Conservation (phyloP, 2,113 vertebrate genomes). For the Cyprinodon variegatus region DNA sequence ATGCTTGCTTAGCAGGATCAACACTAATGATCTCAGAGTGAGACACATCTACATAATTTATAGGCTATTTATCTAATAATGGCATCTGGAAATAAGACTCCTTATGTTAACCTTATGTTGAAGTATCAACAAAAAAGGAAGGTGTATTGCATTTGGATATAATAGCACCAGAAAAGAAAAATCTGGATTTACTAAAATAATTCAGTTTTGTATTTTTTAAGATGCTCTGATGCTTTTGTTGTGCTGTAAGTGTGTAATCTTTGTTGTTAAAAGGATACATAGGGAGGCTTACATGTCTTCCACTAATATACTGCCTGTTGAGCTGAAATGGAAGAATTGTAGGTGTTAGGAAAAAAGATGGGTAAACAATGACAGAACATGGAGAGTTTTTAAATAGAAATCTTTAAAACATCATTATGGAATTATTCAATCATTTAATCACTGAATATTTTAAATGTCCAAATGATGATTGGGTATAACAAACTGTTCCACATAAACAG, state of each 20-base stretch:
- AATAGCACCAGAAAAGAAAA: constrained; percentile 65
- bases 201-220: constrained; percentile 26
- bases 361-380: constrained; percentile 50
- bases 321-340: constrained; percentile 83
- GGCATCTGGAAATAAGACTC: constrained; percentile 67
- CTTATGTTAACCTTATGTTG: constrained; percentile 63
- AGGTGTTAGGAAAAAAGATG: constrained; percentile 73
- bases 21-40: constrained; percentile 66
- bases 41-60: constrained; percentile 71
- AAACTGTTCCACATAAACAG: neutral
- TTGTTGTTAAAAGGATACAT: constrained; percentile 71
- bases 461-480: neutral
- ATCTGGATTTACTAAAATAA: constrained; percentile 24
- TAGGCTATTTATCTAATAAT: constrained; percentile 74
- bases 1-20: constrained; percentile 57
- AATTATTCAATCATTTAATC: constrained; percentile 2
- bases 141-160: constrained; percentile 79
- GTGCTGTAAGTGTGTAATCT: constrained; percentile 78
- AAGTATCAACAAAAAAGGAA: constrained; percentile 65
- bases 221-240: constrained; percentile 66
- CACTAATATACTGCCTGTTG: constrained; percentile 85
- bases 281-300: constrained; percentile 84
- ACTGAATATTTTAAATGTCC: neutral
- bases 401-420: constrained; percentile 17
- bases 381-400: constrained; percentile 23